A percentile compares a stretch with the other conserved stretches of the same genome.
These are phyloP conservation scores for Montipora capricornis DNA, from an alignment of 64 coral and sea anemone genomes.

Conservation along the genomic window DNA sequence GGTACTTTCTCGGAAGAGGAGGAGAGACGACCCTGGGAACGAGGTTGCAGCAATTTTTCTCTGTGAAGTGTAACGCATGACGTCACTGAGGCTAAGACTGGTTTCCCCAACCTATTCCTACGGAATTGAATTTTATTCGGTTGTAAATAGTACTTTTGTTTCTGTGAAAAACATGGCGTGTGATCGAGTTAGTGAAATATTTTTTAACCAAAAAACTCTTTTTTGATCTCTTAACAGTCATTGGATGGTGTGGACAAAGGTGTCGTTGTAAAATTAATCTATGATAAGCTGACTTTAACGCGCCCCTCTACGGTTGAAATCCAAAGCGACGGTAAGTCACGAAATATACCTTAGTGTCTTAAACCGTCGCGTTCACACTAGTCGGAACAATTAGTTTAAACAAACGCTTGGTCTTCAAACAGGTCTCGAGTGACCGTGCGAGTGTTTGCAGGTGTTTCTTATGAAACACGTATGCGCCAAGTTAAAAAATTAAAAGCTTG, in stretches of 20 bases:
- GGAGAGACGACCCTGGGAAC: too few species aligned
- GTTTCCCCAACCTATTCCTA: too few species aligned
- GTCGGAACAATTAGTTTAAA: not conserved
- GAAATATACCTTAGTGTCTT: not conserved
- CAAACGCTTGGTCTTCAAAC: not conserved
- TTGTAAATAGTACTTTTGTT: too few species aligned
- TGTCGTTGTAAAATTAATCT: constrained; percentile 1
- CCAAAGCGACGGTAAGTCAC: not conserved
- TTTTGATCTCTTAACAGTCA: not conserved
- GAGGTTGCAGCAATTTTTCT: too few species aligned
- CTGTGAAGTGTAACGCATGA: too few species aligned
- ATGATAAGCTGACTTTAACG: not conserved
- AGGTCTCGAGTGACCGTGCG: not conserved
- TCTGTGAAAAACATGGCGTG: not conserved
- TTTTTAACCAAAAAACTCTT: not conserved
- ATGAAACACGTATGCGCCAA: too few species aligned
- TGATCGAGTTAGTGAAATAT: too few species aligned
- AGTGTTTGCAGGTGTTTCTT: too few species aligned
- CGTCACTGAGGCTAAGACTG: too few species aligned
- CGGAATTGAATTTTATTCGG: too few species aligned
- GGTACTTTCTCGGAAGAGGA: too few species aligned
- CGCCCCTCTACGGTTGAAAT: not conserved
- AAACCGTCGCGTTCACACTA: not conserved
- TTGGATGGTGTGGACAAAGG: not conserved
- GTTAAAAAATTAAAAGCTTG: too few species aligned